Evolutionary conservation across 2,888 invertebrate genomes (phyloP).

Genomic region (Andrena praecox): DNA sequence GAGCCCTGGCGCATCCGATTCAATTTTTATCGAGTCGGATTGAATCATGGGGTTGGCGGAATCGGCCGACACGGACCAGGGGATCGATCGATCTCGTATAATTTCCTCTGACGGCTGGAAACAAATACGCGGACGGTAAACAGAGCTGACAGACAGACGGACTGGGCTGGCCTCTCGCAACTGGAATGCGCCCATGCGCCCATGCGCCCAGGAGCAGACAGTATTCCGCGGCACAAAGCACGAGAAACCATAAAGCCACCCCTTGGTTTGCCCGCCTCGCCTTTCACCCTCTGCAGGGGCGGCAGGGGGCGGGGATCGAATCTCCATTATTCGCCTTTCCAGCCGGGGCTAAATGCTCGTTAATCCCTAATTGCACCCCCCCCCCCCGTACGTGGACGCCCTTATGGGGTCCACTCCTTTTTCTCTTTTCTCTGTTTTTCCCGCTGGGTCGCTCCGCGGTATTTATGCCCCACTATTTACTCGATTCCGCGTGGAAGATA

Average conservation of each 20-base stretch:
- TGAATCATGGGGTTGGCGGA: constrained; percentile 1
- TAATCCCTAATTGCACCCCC: constrained; percentile 60
- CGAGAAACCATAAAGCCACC: constrained; percentile 66
- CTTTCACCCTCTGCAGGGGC: constrained; percentile 34
- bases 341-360: constrained; percentile 63
- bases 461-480: constrained; percentile 6
- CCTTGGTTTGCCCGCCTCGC: constrained; percentile 38
- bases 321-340: constrained; percentile 67
- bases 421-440: neutral
- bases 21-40: constrained; percentile 17
- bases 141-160: constrained; percentile 41
- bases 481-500: neutral
- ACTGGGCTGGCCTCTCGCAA: constrained; percentile 5
- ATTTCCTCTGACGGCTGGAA: constrained; percentile 50
- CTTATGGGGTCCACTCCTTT: constrained; percentile 19
- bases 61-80: neutral
- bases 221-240: constrained; percentile 63
- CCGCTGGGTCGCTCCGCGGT: neutral
- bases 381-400: constrained; percentile 6
- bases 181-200: constrained; percentile 50
- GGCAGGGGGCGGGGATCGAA: constrained; percentile 31
- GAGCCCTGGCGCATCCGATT: neutral
- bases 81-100: constrained; percentile 46
- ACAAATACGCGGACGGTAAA: constrained; percentile 58
- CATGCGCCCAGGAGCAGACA: constrained; percentile 45